These are phyloP conservation scores for Mactra quadrangularis DNA, from an alignment of 1,140 invertebrate species.

Conservation along the genomic window DNA sequence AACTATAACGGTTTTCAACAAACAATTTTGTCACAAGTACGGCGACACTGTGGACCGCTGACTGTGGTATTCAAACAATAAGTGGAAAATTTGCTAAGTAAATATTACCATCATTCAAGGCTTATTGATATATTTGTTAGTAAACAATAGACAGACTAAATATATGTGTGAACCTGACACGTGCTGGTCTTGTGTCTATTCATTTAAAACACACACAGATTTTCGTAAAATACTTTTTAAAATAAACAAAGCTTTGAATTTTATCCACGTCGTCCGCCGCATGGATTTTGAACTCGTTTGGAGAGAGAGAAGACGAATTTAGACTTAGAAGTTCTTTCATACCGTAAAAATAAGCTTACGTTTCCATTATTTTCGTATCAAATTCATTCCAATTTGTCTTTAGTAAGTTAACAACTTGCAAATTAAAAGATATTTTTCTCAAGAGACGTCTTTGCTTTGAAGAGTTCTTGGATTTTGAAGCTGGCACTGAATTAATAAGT, in stretches of 20 bases:
- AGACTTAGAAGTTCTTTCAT: no score
- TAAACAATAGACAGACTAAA: slow-evolving; percentile 44
- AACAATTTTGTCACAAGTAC: slow-evolving; percentile 6
- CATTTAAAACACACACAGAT: slow-evolving; percentile 1
- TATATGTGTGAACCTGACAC: slow-evolving; percentile 56
- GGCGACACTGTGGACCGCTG: not conserved
- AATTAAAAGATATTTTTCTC: no score
- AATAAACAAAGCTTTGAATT: not conserved
- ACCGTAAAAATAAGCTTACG: no score
- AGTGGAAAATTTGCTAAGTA: slow-evolving; percentile 11
- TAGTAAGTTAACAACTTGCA: no score
- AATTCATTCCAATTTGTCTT: no score
- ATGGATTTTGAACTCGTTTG: no score
- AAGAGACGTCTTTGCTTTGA: no score
- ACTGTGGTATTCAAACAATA: not conserved
- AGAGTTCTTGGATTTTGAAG: no score
- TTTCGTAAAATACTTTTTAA: slow-evolving; percentile 12
- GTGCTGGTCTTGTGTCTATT: slow-evolving; percentile 1
- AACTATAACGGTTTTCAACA: slow-evolving; percentile 19
- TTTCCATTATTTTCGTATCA: no score
- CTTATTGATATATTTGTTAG: slow-evolving; percentile 58
- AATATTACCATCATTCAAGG: slow-evolving; percentile 22
- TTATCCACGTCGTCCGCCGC: no score
- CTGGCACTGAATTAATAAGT: no score
- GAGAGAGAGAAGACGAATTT: no score